Base-by-base conservation (phyloP, 2,113 vertebrate genomes). In the Calypte anna region DNA sequence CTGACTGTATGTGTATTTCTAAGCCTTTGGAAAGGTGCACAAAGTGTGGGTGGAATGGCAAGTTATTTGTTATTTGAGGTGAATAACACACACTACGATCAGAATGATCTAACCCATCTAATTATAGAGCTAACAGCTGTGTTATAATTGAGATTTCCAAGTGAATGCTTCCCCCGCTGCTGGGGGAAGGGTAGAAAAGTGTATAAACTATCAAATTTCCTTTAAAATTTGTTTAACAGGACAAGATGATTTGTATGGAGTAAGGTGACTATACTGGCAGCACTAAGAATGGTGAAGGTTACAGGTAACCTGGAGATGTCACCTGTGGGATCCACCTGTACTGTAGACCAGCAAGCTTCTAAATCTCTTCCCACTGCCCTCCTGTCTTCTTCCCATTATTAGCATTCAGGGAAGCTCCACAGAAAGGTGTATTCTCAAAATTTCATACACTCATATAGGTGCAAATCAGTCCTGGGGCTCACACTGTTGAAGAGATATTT, bases 71-170 rank as follows among this genome's bases (percentile, higher is more conserved):
- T 94, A 21, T 46, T 55, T 64, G 55, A 76, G 81, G 63, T 78
- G 78, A 93, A 78, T 61, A 91, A 21, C 16, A 14, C 70, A 50
- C 10, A 1, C 43, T 55, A 11, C 12, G 14, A 68, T 89, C 72
- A 77, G 87, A 96, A 94, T 86, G 43, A 76, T 92, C 88, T 48
- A 63, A 79, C 28, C 0, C 0, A 12, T 68, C 88, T 96, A 90
- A 96, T 84, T 86, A 86, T n/a, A 82, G 94, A 73, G 74, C 43
- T 9, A 43, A 85, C 68, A 89, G 80, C 46, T 91, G 80, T 59
- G 86, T n/a, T 94, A 59, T 51, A 74, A 86, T 50, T 88, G 68
- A 82, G 87, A 76, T 94, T 96, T 93, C 85, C 61, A 82, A 83
- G 81, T 38, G 57, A 89, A 77, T 79, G 68, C 72, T 66, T 84